Base-by-base conservation (phyloP, 2,888 invertebrate species). In the Eledone cirrhosa region DNA sequence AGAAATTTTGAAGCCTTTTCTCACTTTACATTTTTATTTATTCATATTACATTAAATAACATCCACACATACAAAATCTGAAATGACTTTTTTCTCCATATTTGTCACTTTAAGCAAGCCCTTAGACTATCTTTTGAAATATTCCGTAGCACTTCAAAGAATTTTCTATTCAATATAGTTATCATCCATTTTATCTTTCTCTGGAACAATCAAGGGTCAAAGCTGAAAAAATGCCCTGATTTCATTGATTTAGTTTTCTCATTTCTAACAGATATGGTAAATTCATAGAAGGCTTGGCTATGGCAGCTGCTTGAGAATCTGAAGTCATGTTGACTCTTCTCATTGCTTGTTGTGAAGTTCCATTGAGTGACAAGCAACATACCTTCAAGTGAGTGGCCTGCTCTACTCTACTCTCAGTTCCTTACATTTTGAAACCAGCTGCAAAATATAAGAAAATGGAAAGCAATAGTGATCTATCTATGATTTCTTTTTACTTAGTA, bases 181-280 rank as follows among this genome's bases (percentile, higher is more conserved):
- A 29, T 67, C 67, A 31, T 31, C 33, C 69, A 19, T 69, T 72
- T 33, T n/a, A 41, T 41, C 41, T 33, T 29, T 22, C 31, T 72
- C 33, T 72, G 22, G 13, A n/a, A 41, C n/a, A 72, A 72, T 29
- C 72, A 72, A 72, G 72, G 72, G 72, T 72, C 72, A 72, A 41
- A 31, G 14, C 33, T 72, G 72, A 8, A 19, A 72, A 72, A 72
- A 72, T 72, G 72, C 72, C 41, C 41, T 31, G 72, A 72, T 72
- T 72, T 31, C 72, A 72, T 72, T 72, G 31, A 72, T 72, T 72
- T 72, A 72, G 72, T 72, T 72, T 72, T 72, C 72, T 72, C 72
- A 29, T 72, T 72, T 72, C 29, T 41, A 29, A 72, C 72, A 72
- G 72, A 72, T 72, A 19, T 72, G 72, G 72, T 72, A 72, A 72